These are phyloP conservation scores for Drosophila monieri DNA, from an alignment of 2,888 invertebrate genomes.

Conservation along the genomic window DNA sequence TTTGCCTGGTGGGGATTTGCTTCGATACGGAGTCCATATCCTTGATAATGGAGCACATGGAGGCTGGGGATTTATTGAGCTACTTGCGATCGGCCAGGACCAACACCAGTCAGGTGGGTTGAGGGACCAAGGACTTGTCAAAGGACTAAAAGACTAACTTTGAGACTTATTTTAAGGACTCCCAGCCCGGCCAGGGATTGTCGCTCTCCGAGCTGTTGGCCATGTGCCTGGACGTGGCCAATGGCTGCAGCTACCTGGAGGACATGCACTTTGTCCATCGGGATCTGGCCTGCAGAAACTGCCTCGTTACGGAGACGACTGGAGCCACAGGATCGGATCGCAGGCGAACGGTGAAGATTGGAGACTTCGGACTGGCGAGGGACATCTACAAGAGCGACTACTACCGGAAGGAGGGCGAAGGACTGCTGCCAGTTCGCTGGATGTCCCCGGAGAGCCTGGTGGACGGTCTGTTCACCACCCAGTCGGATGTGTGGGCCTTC, in stretches of 20 bases:
- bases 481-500: conserved; percentile 98
- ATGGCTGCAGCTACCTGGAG: conserved; percentile 97
- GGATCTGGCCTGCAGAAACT: conserved; percentile 98
- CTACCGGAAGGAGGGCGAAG: conserved; percentile 96
- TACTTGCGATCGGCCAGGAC: conserved; percentile 93
- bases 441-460: conserved; percentile 99
- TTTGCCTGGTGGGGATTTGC: conserved; percentile 96
- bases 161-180: conserved; percentile 84
- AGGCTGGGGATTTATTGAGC: conserved; percentile 96
- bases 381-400: conserved; percentile 99
- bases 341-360: conserved; percentile 88
- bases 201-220: conserved; percentile 93
- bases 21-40: conserved; percentile 96
- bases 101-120: conserved; percentile 84
- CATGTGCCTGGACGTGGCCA: conserved; percentile 98
- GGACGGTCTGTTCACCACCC: conserved; percentile 97
- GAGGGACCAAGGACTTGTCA: not conserved
- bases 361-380: conserved; percentile 97
- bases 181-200: conserved; percentile 86
- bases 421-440: conserved; percentile 97
- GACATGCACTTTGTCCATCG: conserved; percentile 98
- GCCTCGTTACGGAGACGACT: conserved; percentile 90
- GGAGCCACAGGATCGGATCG: conserved; percentile 82
- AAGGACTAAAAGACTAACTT: not conserved
- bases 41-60: conserved; percentile 98